Evolutionary conservation across 2,113 vertebrate species (phyloP).

Genomic region (Hemiprocne comata): DNA sequence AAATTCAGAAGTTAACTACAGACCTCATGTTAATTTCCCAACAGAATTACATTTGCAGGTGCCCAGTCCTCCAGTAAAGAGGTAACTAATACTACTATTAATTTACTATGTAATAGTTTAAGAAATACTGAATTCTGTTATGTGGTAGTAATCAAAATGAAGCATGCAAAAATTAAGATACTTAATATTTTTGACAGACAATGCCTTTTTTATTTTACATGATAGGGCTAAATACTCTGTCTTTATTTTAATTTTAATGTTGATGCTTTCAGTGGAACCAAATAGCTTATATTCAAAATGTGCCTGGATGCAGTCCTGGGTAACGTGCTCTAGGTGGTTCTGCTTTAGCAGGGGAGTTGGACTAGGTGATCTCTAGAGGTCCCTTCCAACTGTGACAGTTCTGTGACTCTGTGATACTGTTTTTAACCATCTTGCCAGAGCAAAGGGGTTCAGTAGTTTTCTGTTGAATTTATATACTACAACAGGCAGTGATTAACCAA

Average conservation of each 20-base stretch:
- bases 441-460: not conserved
- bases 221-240: not conserved
- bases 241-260: not conserved
- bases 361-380: too few relatives aligned
- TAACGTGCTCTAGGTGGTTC: too few relatives aligned
- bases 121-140: not conserved
- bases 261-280: not conserved
- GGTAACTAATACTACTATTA: slow-evolving; percentile 53
- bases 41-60: slow-evolving; percentile 71
- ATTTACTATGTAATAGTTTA: not conserved
- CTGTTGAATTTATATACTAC: not conserved
- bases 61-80: slow-evolving; percentile 71
- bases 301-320: too few relatives aligned
- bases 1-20: slow-evolving; percentile 64
- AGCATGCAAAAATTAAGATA: not conserved
- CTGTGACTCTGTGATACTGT: too few relatives aligned
- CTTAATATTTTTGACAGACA: not conserved
- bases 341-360: too few relatives aligned
- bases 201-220: not conserved
- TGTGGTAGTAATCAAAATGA: not conserved
- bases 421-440: not conserved
- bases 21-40: slow-evolving; percentile 52
- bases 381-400: too few relatives aligned
- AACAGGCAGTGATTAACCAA: not conserved
- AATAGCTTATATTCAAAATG: not conserved